Base-by-base conservation (phyloP, 2,113 vertebrate genomes). In the Alethe castanea region DNA sequence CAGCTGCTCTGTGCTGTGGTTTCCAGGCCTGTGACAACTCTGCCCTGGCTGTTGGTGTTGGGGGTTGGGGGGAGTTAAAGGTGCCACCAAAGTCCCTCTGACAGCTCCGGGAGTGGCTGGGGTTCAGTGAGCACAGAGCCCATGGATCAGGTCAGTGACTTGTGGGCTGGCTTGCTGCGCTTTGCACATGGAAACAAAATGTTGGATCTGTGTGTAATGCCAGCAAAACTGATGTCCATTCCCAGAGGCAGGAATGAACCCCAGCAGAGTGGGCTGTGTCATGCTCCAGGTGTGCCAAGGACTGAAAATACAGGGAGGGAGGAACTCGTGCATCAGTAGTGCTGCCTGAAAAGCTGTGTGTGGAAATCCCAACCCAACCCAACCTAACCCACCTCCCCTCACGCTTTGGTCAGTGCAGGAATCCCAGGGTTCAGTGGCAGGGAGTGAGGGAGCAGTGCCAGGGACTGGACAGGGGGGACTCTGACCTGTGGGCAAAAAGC, bases 181-280 rank as follows among this genome's bases (percentile, higher is more conserved):
- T 62, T 40, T 3, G 42, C n/a, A 1, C 0, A 19, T 45, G 82
- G 60, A 66, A 91, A 73, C 35, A 80, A 65, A 94, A 31, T 1
- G 0, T 7, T 2, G 3, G 0, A 5, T 14, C 0, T 5, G 2
- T 2, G 66, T 8, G 60, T 11, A 59, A 79, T 1, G 14, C 40
- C 59, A 25, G 38, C 38, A 29, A 36, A 73, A 15, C 16, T 4
- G 45, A 24, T 0, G 8, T 19, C 40, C n/a, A 2, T 6, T 35
- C 47, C 7, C 65, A 26, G 26, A 10, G 87, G 78, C 57, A 54
- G 78, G 65, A 72, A 23, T 5, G 16, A 38, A 17, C 6, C 9
- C 29, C 3, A 35, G 57, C 7, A 9, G 19, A 3, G 0, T 0
- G n/a, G 14, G 65, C 73, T 2, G 5, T 3, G 66, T 12, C 20